These are phyloP conservation scores for Horisme vitalbata DNA, from an alignment of 2,888 invertebrate genomes.

Conservation along the genomic window DNA sequence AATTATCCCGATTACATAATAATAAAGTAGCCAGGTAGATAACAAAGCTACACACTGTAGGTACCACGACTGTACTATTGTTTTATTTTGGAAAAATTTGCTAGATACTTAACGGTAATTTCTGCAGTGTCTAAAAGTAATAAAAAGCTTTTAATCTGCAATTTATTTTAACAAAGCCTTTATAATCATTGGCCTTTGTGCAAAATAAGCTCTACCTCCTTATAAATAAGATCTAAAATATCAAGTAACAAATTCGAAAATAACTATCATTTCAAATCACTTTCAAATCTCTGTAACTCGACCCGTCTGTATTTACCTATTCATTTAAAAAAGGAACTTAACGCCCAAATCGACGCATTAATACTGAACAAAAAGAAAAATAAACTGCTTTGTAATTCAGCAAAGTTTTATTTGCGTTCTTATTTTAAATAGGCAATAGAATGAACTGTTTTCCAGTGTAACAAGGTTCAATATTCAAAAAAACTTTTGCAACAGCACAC, in stretches of 20 bases:
- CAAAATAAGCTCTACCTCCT: slow-evolving; percentile 35
- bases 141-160: slow-evolving; percentile 39
- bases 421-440: neutral
- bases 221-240: slow-evolving; percentile 32
- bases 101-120: slow-evolving; percentile 1
- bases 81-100: neutral
- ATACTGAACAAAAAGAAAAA: slow-evolving; percentile 77
- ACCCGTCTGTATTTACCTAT: slow-evolving; percentile 79
- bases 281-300: slow-evolving; percentile 68
- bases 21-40: too few species aligned
- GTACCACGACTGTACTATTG: too few species aligned
- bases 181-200: neutral
- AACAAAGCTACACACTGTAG: too few species aligned
- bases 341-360: slow-evolving; percentile 81
- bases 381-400: slow-evolving; percentile 78
- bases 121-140: slow-evolving; percentile 2
- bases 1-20: too few species aligned
- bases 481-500: neutral
- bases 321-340: slow-evolving; percentile 81
- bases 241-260: slow-evolving; percentile 35
- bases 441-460: slow-evolving; percentile 3
- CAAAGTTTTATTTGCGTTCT: slow-evolving; percentile 37
- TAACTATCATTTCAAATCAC: slow-evolving; percentile 61
- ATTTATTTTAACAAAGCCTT: slow-evolving; percentile 34
- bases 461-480: slow-evolving; percentile 39